Evolutionary conservation across 1,140 invertebrate species (phyloP), one percentile per base, ranked within the genome.

Genomic region (Scaptodrosophila lebanonensis): DNA sequence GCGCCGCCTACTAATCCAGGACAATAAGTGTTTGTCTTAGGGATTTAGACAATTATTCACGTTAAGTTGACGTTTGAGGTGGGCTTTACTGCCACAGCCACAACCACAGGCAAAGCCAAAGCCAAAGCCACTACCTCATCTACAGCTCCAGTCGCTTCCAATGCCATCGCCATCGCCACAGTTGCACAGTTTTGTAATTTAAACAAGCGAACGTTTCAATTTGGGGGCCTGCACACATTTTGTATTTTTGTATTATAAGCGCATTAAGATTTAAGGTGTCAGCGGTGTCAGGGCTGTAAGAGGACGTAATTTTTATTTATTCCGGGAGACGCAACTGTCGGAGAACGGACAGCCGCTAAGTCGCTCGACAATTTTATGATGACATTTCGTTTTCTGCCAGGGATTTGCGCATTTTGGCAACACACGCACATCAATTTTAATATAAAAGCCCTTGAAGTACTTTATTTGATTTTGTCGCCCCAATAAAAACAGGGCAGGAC

Each of bases 21-120:
- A 82, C 75, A 82, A 82, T 82, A 82, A 82, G 75, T 82, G 75
- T 82, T 82, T 82, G 75, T 82, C 75, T 76, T 82, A 83, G 75
- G 75, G 75, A 82, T 82, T 82, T 82, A 76, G 75, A 82, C 75
- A 82, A 82, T 82, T 82, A 82, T 82, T 82, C 75, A 82, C 75
- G 75, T 82, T 82, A 82, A 82, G 75, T 82, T 83, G 75, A 82
- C 75, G 76, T 75, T 76, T 83, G 75, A 82, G 75, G 60, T 62
- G 76, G 75, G 75, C 42, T 52, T 18, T 25, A 32, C 47, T 36
- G 3, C 18, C 30, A 18, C 12, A 8, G 25, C 8, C n/a, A 9
- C 18, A n/a, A 15, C 65, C 75, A 56, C 65, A 50, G 69, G 75
- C 63, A 67, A 53, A 73, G 58, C 67, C 67, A n/a, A n/a, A n/a